Evolutionary conservation across 2,797 vertebrate species (phyloP), one percentile per base, ranked within the genome.

Genomic region (Eulemur mongoz): DNA sequence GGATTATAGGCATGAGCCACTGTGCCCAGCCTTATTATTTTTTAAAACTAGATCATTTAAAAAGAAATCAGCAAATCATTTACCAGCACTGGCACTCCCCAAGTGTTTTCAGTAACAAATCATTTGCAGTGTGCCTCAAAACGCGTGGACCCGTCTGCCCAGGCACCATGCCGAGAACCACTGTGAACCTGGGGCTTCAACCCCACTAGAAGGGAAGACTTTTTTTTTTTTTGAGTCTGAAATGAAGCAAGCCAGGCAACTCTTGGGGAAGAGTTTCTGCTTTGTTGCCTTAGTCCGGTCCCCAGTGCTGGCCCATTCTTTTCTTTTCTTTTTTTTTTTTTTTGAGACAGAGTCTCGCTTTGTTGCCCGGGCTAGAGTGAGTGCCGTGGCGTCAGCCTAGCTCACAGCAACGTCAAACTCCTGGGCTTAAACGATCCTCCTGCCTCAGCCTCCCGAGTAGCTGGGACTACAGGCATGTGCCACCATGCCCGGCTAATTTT

Each of bases 111-210:
- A 48, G 59, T 65, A 61, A 14, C 14, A 30, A 13, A 22, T 59
- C 17, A 0, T 89, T 84, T 38, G 7, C 0, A 1, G 1, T 11
- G 3, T 30, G 4, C 43, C 12, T 91, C 38, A 7, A 23, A 3
- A 5, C 22, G 3, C 15, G 5, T 27, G 61, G 92, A 5, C 7
- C 1, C 6, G 25, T 7, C 48, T 81, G 75, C 14, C 8, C 1
- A 17, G 20, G 69, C 40, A 38, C 78, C 5, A 0, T 20, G 30
- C 35, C 2, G 18, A 91, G 83, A 63, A 13, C 18, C 25, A 12
- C 78, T 18, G 12, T 32, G 30, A 73, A 38, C 0, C 1, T 4
- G 3, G 30, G 40, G n/a, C 76, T 57, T 38, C 9, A 17, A 2
- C 25, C 54, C 48, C 13, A 0, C 43, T 35, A 15, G 45, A 22